A percentile compares a stretch with the other conserved stretches of the same genome.
These are phyloP conservation scores for Tipula helvola DNA, from an alignment of 2,888 invertebrate species.

Conservation along the genomic window DNA sequence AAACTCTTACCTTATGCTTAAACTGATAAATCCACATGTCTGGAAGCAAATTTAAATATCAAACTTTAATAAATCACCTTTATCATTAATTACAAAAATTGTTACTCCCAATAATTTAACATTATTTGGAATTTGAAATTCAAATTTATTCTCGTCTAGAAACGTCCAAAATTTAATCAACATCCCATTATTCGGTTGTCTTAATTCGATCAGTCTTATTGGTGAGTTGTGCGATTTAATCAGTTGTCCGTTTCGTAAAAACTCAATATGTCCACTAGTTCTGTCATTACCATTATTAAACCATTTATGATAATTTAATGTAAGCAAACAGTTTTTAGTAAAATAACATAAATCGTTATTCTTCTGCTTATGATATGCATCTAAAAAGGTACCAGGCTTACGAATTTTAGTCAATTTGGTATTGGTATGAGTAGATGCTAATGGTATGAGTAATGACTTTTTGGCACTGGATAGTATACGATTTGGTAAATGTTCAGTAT, in stretches of 20 bases:
- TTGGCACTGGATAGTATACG: slow-evolving; percentile 21
- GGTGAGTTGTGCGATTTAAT: slow-evolving; percentile 13
- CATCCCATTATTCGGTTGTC: background rate
- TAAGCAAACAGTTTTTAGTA: slow-evolving; percentile 28
- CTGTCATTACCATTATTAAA: slow-evolving; percentile 18
- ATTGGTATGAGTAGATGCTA: background rate
- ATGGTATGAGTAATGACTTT: background rate
- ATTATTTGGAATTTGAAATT: slow-evolving; percentile 12
- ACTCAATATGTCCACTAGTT: background rate
- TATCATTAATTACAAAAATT: slow-evolving; percentile 14
- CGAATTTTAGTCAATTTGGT: slow-evolving; percentile 29
- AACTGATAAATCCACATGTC: background rate
- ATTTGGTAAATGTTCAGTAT: slow-evolving; percentile 29
- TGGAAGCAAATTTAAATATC: background rate
- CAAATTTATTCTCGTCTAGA: background rate
- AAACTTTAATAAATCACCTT: slow-evolving; percentile 11
- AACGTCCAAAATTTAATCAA: slow-evolving; percentile 11
- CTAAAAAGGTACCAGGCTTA: slow-evolving; percentile 22
- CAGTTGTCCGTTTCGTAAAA: background rate
- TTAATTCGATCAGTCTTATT: slow-evolving; percentile 25
- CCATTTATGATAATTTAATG: slow-evolving; percentile 31
- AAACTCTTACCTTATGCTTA: background rate
- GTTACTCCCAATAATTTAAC: background rate
- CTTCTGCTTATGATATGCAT: slow-evolving; percentile 31
- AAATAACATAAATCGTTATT: slow-evolving; percentile 31